These are phyloP conservation scores for Patella caerulea DNA, from an alignment of 2,888 invertebrate species.

Conservation along the genomic window DNA sequence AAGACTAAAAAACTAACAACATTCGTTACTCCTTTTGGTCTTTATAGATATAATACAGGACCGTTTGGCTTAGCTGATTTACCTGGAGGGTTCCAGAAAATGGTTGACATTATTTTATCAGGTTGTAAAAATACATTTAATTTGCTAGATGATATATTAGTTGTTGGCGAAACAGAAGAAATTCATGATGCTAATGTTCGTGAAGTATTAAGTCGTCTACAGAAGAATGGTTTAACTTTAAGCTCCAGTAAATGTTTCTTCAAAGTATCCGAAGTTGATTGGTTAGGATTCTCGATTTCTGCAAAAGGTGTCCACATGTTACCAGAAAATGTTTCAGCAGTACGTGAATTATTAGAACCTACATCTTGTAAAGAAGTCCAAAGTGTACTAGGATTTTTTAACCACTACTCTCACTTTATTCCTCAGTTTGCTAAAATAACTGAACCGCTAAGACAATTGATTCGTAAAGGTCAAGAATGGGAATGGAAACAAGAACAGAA, in stretches of 20 bases:
- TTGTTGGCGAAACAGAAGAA: background rate
- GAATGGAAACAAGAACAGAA: background rate
- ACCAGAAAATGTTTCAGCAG: background rate
- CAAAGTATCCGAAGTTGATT: background rate
- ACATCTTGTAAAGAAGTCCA: background rate
- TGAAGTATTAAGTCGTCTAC: background rate
- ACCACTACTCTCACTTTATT: background rate
- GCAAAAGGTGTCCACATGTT: background rate
- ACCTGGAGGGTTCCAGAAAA: background rate
- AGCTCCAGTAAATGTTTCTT: conserved; percentile 6
- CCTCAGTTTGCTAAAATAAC: background rate
- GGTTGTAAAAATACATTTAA: background rate
- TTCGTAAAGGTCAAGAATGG: background rate
- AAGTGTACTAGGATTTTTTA: conserved; percentile 2
- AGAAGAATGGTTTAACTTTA: background rate
- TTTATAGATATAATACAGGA: background rate
- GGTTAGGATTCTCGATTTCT: conserved; percentile 3
- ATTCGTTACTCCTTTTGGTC: background rate
- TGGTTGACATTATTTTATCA: background rate
- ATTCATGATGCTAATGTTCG: background rate
- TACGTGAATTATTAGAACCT: background rate
- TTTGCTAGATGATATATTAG: background rate
- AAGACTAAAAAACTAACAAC: background rate
- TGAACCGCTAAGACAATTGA: background rate
- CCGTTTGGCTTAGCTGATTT: background rate